Conservation (phyloP, 2,888 invertebrate genomes). For the Melolontha melolontha region DNA sequence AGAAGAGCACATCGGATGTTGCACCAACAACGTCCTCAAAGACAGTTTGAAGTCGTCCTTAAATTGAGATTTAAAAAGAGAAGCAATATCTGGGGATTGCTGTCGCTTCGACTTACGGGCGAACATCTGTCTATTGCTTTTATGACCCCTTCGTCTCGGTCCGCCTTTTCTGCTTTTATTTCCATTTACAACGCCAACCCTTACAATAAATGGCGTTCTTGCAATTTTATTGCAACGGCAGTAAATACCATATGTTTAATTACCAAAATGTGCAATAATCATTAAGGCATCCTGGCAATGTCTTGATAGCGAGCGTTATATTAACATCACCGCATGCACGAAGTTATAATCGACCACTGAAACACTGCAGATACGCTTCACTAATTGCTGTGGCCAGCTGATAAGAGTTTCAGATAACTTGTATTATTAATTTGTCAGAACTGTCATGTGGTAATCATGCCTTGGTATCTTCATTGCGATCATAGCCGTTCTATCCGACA, state of each 20-base stretch:
- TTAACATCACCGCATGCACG: conserved; percentile 7
- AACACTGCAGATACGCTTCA: conserved; percentile 43
- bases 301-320: background rate
- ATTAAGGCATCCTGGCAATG: conserved; percentile 17
- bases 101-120: conserved; percentile 13
- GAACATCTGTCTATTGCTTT: conserved; percentile 33
- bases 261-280: conserved; percentile 39
- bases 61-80: conserved; percentile 35
- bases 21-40: conserved; percentile 12
- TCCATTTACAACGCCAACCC: conserved; percentile 1
- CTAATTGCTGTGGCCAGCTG: conserved; percentile 53
- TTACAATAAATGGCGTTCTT: conserved; percentile 12
- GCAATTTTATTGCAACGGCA: conserved; percentile 6
- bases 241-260: conserved; percentile 40
- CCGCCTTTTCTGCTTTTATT: conserved; percentile 21
- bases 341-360: conserved; percentile 33
- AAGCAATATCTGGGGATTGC: conserved; percentile 11
- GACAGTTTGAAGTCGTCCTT: conserved; percentile 17
- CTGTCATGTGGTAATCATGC: conserved; percentile 56
- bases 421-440: conserved; percentile 57
- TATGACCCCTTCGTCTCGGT: conserved; percentile 13
- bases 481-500: conserved; percentile 3
- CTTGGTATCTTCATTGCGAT: conserved; percentile 49
- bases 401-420: conserved; percentile 54
- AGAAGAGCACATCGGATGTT: conserved; percentile 26